Base-by-base conservation (phyloP, 35 echinoderm and acorn worm species). In the Heliocidaris tuberculata region DNA sequence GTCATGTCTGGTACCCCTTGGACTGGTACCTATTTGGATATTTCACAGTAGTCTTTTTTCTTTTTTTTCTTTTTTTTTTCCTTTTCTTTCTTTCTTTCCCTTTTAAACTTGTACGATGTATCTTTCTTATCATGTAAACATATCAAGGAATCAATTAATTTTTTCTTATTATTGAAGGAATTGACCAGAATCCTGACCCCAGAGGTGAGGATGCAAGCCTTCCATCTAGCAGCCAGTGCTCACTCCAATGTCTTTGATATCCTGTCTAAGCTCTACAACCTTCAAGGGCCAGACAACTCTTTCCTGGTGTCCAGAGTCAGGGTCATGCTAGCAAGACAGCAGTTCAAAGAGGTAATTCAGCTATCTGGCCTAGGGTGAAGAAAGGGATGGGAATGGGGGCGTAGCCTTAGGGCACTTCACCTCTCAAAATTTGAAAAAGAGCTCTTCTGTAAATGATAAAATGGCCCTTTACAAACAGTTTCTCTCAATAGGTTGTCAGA, bases 281-380 rank as follows among this genome's bases (percentile, higher is more conserved):
- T 99, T 13, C 87, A 97, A 59, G 48, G 60, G 31, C 86, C 86
- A 17, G 96, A 95, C 15, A 99, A 99, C 96, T 95, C 95, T 2
- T 96, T 86, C 48, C 47, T 97, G 32, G 93, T 94, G 4, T 95
- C 94, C 47, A 94, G 97, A 47, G 71, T 97, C 17, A 94, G 90
- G 7, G 92, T 96, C 19, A 97, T 99, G 93, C 32, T 96, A 31
- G 70, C 94, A 56, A 95, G 96, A 88, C 85, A 98, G 16, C 96
- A 97, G 92, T 98, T 94, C 90, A 98, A 98, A 94, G 97, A 98
- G 96, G 96, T 98, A 86, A 85, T 42, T 42, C 35, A 42, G 35
- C 35, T 42, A 42, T 50, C 19, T 32, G 13, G 47, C 13, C 13
- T 19, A 90, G 15, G 31, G 31, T 27, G n/a, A 85, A 85, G n/a